Evolutionary conservation across 2,888 invertebrate species (phyloP).

Genomic region (Brachyptera putata): DNA sequence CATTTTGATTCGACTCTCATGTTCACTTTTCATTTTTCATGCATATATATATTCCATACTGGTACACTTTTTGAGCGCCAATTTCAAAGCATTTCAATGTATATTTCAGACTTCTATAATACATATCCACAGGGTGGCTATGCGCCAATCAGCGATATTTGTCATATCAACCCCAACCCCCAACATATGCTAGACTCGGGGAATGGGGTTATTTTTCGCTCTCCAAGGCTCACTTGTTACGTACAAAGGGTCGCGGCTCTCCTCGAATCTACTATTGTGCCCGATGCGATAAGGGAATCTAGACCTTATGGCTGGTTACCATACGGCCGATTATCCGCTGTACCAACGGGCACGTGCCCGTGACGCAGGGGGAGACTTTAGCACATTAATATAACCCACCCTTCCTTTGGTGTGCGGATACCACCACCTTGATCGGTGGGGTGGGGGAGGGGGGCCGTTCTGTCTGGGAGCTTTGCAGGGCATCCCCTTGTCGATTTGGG

Average conservation of each 20-base stretch:
- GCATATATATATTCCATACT: too few relatives aligned
- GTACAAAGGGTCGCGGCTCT: conserved; percentile 24
- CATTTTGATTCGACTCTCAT: too few relatives aligned
- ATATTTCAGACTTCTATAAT: too few relatives aligned
- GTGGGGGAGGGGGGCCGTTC: background rate
- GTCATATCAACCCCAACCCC: background rate
- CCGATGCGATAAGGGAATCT: background rate
- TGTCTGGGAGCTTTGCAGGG: conserved; percentile 6
- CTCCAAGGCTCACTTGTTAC: conserved; percentile 29
- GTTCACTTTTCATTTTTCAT: too few relatives aligned
- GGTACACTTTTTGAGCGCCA: too few relatives aligned
- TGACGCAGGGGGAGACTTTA: conserved; percentile 8
- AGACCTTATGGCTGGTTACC: background rate
- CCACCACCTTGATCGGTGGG: background rate
- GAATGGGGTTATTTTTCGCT: background rate
- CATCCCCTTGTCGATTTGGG: background rate
- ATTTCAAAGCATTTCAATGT: too few relatives aligned
- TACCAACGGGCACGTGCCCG: conserved; percentile 22
- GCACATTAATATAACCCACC: conserved; percentile 25
- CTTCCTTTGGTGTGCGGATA: too few relatives aligned
- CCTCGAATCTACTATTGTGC: background rate
- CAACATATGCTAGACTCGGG: background rate
- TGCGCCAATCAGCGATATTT: background rate
- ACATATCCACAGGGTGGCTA: too few relatives aligned
- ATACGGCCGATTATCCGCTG: background rate